phyloP scores from a whole-genome alignment of 1,140 invertebrate species.

The Drosophila orena region DNA sequence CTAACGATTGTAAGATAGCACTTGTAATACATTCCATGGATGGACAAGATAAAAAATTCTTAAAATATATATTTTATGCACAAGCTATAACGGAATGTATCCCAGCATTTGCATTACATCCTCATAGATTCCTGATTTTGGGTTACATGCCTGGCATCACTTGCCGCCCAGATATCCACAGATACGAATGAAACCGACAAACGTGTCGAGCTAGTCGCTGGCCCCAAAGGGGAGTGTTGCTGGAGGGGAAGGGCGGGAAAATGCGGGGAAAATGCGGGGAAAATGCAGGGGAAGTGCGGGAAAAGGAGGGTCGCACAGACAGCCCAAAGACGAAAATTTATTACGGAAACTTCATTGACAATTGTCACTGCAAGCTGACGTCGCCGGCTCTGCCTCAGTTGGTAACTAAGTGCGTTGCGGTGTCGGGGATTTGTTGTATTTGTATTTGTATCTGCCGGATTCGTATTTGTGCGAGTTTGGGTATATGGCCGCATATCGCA shows the following conservation, averaged over 20 bases:
- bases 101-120: too few relatives aligned
- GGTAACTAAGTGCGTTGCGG: slow-evolving; percentile 77
- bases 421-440: slow-evolving; percentile 75
- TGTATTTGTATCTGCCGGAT: slow-evolving; percentile 33
- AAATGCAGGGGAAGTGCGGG: background rate
- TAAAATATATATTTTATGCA: too few relatives aligned
- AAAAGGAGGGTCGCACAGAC: slow-evolving; percentile 27
- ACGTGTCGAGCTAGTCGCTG: slow-evolving; percentile 61
- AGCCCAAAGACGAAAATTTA: slow-evolving; percentile 80
- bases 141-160: slow-evolving; percentile 11
- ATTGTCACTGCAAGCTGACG: slow-evolving; percentile 81
- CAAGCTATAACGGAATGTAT: too few relatives aligned
- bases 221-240: slow-evolving; percentile 24
- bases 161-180: slow-evolving; percentile 6
- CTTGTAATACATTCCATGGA: too few relatives aligned
- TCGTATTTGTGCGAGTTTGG: background rate
- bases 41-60: too few relatives aligned
- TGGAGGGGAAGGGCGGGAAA: slow-evolving; percentile 22
- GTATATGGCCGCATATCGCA: slow-evolving; percentile 48
- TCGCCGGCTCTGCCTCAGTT: slow-evolving; percentile 31
- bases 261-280: background rate
- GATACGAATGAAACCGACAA: slow-evolving; percentile 24
- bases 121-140: slow-evolving; percentile 4
- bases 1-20: too few relatives aligned
- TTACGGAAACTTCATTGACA: slow-evolving; percentile 82